Evolutionary conservation across 2,113 vertebrate species (phyloP), one percentile per base, ranked within the genome.

Genomic region (Jacana jacana): DNA sequence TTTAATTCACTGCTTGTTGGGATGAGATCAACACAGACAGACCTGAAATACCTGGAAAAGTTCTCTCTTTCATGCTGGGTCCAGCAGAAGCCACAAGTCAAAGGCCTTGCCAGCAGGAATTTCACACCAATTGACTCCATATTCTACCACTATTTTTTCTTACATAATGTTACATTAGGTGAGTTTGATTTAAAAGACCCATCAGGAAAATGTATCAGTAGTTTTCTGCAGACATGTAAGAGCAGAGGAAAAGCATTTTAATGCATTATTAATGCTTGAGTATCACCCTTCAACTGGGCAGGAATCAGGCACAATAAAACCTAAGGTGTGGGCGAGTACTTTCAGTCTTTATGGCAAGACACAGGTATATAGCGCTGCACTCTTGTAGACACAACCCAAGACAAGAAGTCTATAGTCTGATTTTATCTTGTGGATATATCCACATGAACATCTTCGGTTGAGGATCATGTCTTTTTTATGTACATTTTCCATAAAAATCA

Each of bases 401-500:
- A 48, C 8, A 72, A 73, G 18, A 85, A 72, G 6, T 39, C 40
- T 52, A 22, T 9, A 49, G 1, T 48, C 33, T 3, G 12, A 27
- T 70, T 49, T 88, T 65, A 80, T 46, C 25, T 66, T 48, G 13
- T 54, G 48, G n/a, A 31, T 64, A 52, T 11, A 81, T 52, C 52
- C 69, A 81, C 24, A 63, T 24, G 24, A 95, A 70, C 0, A 0
- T 25, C n/a, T 84, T 40, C 48, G 33, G 19, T 37, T 72, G 55
- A 91, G 37, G 54, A 82, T 52, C 27, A 64, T 60, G 17, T 52
- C 86, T 82, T 83, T 89, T 87, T 81, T 35, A 82, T 54, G 85
- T 17, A 51, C 17, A 3, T 91, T 77, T 86, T 64, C 40, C 75
- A 86, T 35, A 71, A 95, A 91, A 95, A 91, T 70, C 81, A 93